Evolutionary conservation across 2,113 vertebrate genomes (phyloP).

Genomic region (Tonatia bakeri): DNA sequence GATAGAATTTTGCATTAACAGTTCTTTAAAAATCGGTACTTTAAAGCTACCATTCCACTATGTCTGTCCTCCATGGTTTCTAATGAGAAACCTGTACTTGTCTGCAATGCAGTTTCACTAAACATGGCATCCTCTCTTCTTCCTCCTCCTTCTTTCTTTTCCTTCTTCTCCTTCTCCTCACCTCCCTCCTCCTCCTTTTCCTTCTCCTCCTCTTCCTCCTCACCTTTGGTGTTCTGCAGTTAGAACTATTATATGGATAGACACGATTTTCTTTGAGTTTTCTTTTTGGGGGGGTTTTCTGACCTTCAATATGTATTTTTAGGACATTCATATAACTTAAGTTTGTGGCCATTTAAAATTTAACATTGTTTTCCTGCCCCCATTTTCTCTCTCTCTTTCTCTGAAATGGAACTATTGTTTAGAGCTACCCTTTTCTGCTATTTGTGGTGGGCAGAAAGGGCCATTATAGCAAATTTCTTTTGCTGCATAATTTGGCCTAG

Average conservation of each 20-base stretch:
- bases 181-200: background rate
- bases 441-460: background rate
- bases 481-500: background rate
- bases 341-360: background rate
- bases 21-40: background rate
- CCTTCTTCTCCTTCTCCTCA: background rate
- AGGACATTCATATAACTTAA: background rate
- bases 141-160: background rate
- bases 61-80: background rate
- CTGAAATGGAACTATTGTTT: background rate
- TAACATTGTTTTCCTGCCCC: background rate
- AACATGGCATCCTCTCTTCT: background rate
- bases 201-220: background rate
- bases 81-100: background rate
- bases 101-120: background rate
- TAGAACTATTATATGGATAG: background rate
- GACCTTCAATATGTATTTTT: background rate
- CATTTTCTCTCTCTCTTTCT: background rate
- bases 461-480: background rate
- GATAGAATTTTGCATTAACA: background rate
- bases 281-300: background rate
- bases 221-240: background rate
- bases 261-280: background rate
- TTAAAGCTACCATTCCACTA: background rate
- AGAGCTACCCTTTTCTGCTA: background rate